Base-by-base conservation (phyloP, 2,888 invertebrate species). In the Lomographa bimaculata region DNA sequence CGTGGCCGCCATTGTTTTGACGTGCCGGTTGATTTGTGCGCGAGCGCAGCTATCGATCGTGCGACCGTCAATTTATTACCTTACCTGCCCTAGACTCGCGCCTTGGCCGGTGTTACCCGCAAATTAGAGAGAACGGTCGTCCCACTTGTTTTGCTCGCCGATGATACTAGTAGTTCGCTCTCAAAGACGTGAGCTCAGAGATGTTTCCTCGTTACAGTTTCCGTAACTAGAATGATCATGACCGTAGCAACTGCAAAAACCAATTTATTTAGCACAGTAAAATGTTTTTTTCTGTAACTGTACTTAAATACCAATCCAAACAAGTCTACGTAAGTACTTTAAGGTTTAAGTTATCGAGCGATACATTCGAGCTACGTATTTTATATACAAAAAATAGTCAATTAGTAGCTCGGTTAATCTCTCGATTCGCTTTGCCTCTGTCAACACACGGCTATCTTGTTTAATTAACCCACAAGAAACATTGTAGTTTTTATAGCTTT, bases 11-110 rank as follows among this genome's bases (percentile, higher is more conserved):
- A 79, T 78, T 77, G 79, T 75, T 79, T 76, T 77, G 80, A 81
- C 82, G 76, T 76, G 67, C 65, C 72, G 66, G 75, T 75, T 81
- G 84, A 84, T 83, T 83, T 83, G 80, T 79, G 82, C 79, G 76
- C 80, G 62, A 62, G 72, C 72, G 74, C 72, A 65, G 56, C 71
- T 71, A 79, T 82, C 79, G 75, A 79, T 79, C 72, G 68, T 59
- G 58, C 57, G 62, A 49, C 51, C 59, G 67, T 67, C 79, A 74
- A 82, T 82, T 83, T 82, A 84, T 80, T 71, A 68, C 75, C 74
- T 75, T 78, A 71, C 75, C 73, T 75, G 76, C 71, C 70, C 76
- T 68, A 73, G 72, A 61, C 58, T 65, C 51, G 56, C 64, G 51
- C 57, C 42, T 56, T 58, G 54, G 66, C 64, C 64, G 61, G 68